Evolutionary conservation across 2,113 vertebrate species (phyloP), one percentile per base, ranked within the genome.

Genomic region (Rhegmatorhina hoffmannsi): DNA sequence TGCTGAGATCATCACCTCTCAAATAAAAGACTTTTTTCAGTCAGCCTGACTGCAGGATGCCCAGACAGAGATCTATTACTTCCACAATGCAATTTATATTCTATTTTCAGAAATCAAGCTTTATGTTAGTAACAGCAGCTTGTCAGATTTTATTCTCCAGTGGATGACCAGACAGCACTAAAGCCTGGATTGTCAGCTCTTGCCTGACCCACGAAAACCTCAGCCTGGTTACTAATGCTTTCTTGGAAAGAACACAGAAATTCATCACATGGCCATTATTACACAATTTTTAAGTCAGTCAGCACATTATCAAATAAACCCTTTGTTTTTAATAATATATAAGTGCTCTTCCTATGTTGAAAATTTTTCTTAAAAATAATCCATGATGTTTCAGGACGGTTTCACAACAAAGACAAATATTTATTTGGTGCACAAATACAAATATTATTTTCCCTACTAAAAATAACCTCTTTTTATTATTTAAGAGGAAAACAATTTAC

Each of bases 51-150:
- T 92, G 84, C 84, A 94, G 87, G 89, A 95, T 95, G 94, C 92
- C 89, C 76, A 94, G 92, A 95, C 93, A 93, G 87, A 95, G 83
- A 94, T 86, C 74, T 70, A 96, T 93, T 95, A 89, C 92, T 97
- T 90, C 72, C 77, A 87, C 74, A 95, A 89, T 80, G 90, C 69
- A 87, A 93, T 95, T 95, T 92, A 68, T 87, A 90, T 86, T 94
- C 94, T 91, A 85, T 94, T 95, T 96, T 94, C 94, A 97, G 94
- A 89, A 92, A 78, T 59, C n/a, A 50, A 73, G 81, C 77, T 94
- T 91, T 95, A 75, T 68, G 74, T 63, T 75, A 70, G 58, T 62
- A 96, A 91, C 58, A 87, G 95, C 23, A 94, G 89, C 68, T 62
- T 59, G 68, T 81, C 72, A 76, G 58, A 38, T 92, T 96, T 85